Conservation (phyloP, 2,797 vertebrate genomes). For the Hyperoplus immaculatus region DNA sequence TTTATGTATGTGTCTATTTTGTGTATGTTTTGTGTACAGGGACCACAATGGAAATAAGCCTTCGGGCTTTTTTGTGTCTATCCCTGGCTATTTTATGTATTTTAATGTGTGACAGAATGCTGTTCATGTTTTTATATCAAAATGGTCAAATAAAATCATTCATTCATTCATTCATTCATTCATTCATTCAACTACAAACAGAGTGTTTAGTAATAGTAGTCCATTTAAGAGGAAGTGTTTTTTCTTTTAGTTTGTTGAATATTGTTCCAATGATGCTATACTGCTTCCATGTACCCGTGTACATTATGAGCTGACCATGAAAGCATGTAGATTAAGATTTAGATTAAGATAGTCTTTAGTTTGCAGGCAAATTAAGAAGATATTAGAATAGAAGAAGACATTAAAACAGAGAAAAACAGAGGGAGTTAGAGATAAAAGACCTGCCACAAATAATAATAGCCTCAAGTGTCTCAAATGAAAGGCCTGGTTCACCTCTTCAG, state of each 20-base stretch:
- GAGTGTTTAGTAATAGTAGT: no score
- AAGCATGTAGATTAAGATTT: no score
- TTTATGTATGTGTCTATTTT: no score
- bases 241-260: background rate
- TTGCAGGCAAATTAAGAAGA: background rate
- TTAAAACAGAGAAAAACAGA: background rate
- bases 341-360: background rate
- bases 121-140: no score
- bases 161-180: no score
- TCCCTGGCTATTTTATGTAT: no score
- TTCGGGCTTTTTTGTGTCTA: no score
- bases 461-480: background rate
- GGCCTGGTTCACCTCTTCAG: background rate
- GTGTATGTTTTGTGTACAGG: no score
- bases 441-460: background rate
- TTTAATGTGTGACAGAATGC: no score
- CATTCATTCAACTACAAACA: constrained; percentile 9
- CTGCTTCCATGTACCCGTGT: background rate
- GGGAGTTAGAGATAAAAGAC: constrained; percentile 9
- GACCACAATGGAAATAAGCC: no score
- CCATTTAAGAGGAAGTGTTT: no score
- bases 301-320: background rate
- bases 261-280: background rate
- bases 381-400: background rate
- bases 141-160: no score